Conservation (phyloP, 2,888 invertebrate genomes). For the Encarsia formosa region DNA sequence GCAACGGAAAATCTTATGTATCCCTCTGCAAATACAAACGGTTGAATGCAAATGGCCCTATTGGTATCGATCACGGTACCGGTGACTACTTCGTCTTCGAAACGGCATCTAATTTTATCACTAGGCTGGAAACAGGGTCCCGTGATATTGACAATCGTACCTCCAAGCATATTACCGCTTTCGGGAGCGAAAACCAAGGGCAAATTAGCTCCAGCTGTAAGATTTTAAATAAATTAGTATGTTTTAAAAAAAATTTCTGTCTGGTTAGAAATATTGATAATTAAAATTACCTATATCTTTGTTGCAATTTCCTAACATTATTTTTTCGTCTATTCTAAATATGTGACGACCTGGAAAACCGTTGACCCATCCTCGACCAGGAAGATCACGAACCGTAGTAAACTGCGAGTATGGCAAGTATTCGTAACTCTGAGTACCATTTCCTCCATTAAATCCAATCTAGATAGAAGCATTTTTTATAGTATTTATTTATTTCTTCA, state of each 20-base stretch:
- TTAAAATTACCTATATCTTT: conserved; percentile 73
- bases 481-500: background rate
- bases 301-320: conserved; percentile 88
- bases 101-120: conserved; percentile 77
- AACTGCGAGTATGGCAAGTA: conserved; percentile 87
- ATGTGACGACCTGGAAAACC: conserved; percentile 86
- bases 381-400: conserved; percentile 77
- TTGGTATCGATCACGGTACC: conserved; percentile 76
- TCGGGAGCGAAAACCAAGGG: conserved; percentile 88
- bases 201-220: conserved; percentile 72
- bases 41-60: conserved; percentile 86
- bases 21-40: conserved; percentile 80
- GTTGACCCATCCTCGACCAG: conserved; percentile 82
- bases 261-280: too few relatives aligned
- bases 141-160: conserved; percentile 92
- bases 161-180: conserved; percentile 96
- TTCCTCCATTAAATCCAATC: conserved; percentile 96
- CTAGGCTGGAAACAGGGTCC: conserved; percentile 85
- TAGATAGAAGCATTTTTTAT: conserved; percentile 45
- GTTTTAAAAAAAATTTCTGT: too few relatives aligned
- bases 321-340: conserved; percentile 92
- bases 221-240: too few relatives aligned
- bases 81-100: conserved; percentile 74
- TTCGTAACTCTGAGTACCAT: conserved; percentile 84
- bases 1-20: conserved; percentile 84